Conservation (phyloP, 2,113 vertebrate species). For the Paramormyrops kingsleyae region DNA sequence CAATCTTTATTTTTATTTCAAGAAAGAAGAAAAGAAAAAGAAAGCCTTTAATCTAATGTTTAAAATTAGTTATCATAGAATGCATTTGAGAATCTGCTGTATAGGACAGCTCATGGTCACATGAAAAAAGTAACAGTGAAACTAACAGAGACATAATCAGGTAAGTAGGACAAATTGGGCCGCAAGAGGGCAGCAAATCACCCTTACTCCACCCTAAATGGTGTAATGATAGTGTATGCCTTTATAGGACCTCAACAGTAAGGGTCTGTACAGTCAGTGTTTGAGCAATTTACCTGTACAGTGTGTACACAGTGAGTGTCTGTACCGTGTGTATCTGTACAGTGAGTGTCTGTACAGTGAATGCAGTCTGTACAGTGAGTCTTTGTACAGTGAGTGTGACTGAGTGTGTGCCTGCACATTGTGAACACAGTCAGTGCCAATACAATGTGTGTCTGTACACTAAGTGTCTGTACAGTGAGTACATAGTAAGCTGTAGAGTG, state of each 20-base stretch:
- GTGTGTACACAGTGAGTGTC: neutral
- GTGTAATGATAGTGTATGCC: neutral
- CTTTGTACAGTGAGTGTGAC: too few relatives aligned
- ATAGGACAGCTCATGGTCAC: neutral
- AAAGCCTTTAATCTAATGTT: neutral
- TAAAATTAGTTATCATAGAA: neutral
- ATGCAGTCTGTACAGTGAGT: neutral
- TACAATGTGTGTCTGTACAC: neutral
- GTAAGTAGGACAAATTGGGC: neutral
- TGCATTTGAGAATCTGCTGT: neutral
- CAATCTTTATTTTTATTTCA: neutral
- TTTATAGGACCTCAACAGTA: neutral
- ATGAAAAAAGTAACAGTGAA: neutral
- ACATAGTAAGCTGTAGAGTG: neutral
- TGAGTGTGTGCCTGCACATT: neutral
- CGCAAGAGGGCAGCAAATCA: constrained; percentile 13
- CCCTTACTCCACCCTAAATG: neutral
- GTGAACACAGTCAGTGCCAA: neutral
- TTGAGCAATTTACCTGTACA: neutral
- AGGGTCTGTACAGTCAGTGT: neutral
- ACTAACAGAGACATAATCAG: neutral
- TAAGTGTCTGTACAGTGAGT: neutral
- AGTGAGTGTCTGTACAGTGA: neutral
- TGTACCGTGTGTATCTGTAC: neutral
- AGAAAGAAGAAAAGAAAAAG: neutral